Base-by-base conservation (phyloP, 1,140 invertebrate species). In the Limonius californicus region DNA sequence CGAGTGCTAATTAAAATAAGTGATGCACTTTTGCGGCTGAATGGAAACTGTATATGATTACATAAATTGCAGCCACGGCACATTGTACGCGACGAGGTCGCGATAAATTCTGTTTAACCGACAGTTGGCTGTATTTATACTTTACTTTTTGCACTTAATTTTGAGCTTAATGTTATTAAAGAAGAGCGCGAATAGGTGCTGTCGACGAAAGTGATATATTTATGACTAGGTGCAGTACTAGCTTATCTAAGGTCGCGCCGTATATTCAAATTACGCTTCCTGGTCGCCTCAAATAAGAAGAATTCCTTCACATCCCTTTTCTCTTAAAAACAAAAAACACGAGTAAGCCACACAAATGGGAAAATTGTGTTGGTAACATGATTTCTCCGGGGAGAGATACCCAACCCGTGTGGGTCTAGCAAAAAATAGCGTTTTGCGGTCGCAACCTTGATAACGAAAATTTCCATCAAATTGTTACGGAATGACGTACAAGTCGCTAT, bases 41-140 rank as follows among this genome's bases (percentile, higher is more conserved):
- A 54, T 50, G 53, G 57, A 57, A 55, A 20, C 57, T 60, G 61
- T 66, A 63, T 63, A 59, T 59, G 58, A 66, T 66, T 66, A 63
- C 62, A 67, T 67, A 67, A 67, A 67, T 67, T 43, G 54, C 16
- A 62, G 63, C 61, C 14, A 55, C 54, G 62, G 67, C 65, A 64
- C 42, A 57, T 61, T 53, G 47, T 27, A 35, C 43, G 57, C 30
- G 32, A 47, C 65, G 57, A 62, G 61, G 50, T 45, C 42, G 50
- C 65, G 18, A 67, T 67, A 67, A 67, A 64, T 67, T 43, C 58
- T 61, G 23, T 63, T 60, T 56, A 54, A 30, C 61, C 60, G 53
- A 59, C 55, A 57, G 50, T 67, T 54, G 54, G 43, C 54, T 64
- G 59, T 67, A 61, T 67, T 62, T 67, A 50, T 53, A 39, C 57